Conservation (phyloP, 1,140 invertebrate species). For the Scaptomyza graminum region DNA sequence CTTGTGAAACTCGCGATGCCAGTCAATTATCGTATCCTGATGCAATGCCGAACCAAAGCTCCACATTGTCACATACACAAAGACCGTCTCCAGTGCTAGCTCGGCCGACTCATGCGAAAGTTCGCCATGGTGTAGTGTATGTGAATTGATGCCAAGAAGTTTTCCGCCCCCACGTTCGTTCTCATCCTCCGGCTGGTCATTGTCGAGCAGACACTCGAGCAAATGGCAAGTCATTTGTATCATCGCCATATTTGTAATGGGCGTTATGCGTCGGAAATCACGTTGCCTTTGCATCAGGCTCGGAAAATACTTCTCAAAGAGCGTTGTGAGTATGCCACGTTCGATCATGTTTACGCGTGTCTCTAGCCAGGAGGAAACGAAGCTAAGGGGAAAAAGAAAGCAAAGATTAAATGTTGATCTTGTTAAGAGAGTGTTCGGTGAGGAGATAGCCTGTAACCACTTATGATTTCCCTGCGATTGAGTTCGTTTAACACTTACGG, state of each 20-base stretch:
- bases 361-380: conserved; percentile 96
- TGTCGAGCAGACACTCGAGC: conserved; percentile 92
- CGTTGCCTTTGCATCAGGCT: conserved; percentile 91
- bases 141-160: conserved; percentile 33
- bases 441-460: too few relatives aligned
- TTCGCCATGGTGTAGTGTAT: conserved; percentile 67
- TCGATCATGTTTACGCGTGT: conserved; percentile 88
- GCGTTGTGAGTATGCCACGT: conserved; percentile 91
- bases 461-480: too few relatives aligned
- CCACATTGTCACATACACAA: conserved; percentile 96
- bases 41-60: conserved; percentile 96
- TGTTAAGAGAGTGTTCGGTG: too few relatives aligned
- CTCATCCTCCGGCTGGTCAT: conserved; percentile 26
- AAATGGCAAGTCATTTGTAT: conserved; percentile 95
- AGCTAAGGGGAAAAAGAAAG: conserved; percentile 84
- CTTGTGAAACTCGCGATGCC: conserved; percentile 94
- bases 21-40: conserved; percentile 94
- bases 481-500: conserved; percentile 89
- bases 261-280: conserved; percentile 96
- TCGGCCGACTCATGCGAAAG: conserved; percentile 62
- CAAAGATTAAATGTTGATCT: too few relatives aligned
- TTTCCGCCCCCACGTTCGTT: not conserved
- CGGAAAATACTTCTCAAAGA: conserved; percentile 98
- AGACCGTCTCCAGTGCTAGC: conserved; percentile 90
- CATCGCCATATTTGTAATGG: conserved; percentile 95